Conservation (phyloP, 1,140 invertebrate genomes). For the Hesperophylax magnus region DNA sequence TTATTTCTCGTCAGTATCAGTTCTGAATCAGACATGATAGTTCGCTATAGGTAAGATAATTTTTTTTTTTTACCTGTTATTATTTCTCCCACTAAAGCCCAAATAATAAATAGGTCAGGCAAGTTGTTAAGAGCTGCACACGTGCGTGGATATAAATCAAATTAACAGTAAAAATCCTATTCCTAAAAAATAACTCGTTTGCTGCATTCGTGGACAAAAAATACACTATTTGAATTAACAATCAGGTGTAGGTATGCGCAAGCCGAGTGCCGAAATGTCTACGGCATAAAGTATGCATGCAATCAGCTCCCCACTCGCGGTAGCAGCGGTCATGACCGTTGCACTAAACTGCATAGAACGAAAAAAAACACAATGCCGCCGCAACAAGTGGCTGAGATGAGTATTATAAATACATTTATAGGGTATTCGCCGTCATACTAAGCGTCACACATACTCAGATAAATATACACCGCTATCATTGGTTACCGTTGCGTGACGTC, state of each 20-base stretch:
- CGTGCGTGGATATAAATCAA: too few species aligned
- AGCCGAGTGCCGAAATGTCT: constrained; percentile 19
- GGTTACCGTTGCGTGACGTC: constrained; percentile 30
- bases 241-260: background rate
- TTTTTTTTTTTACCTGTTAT: too few species aligned
- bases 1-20: too few species aligned
- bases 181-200: too few species aligned
- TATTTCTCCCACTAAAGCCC: too few species aligned
- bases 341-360: constrained; percentile 14
- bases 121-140: too few species aligned
- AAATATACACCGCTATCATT: background rate
- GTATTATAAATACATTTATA: background rate
- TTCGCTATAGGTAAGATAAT: too few species aligned
- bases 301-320: background rate
- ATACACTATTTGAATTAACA: too few species aligned
- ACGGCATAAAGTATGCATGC: background rate
- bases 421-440: background rate
- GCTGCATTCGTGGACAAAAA: too few species aligned
- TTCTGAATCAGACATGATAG: too few species aligned
- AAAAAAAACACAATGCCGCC: constrained; percentile 22
- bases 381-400: constrained; percentile 11
- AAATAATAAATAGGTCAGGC: too few species aligned
- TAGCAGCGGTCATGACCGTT: background rate
- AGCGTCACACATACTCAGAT: background rate
- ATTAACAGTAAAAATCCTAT: too few species aligned